These are phyloP conservation scores for Atta colombica DNA, from an alignment of 1,140 invertebrate species.

Conservation along the genomic window DNA sequence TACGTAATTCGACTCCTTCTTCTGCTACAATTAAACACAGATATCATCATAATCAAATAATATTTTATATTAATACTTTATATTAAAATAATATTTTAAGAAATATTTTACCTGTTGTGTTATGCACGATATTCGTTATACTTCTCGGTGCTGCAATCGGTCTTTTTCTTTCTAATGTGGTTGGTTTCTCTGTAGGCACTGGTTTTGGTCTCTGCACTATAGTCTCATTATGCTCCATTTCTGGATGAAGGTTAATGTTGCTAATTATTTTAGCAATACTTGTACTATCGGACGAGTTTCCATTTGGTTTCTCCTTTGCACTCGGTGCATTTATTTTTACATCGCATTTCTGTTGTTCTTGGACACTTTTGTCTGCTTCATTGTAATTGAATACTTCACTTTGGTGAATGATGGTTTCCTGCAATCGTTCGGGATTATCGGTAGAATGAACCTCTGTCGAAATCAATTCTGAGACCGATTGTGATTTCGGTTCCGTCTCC, in stretches of 20 bases:
- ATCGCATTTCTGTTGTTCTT: conserved; percentile 67
- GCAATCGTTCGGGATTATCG: conserved; percentile 42
- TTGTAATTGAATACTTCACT: conserved; percentile 55
- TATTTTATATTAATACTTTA: background rate
- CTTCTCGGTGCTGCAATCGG: conserved; percentile 87
- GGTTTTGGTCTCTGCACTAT: conserved; percentile 73
- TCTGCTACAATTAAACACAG: conserved; percentile 70
- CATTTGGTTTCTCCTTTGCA: conserved; percentile 42
- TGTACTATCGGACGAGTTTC: conserved; percentile 49
- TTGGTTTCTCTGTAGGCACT: conserved; percentile 80
- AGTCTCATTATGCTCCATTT: conserved; percentile 70
- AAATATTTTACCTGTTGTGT: conserved; percentile 61
- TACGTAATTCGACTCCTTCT: conserved; percentile 82
- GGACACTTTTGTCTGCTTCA: conserved; percentile 68
- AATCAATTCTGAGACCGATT: conserved; percentile 32
- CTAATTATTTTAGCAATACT: conserved; percentile 57
- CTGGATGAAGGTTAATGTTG: conserved; percentile 11
- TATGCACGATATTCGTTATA: conserved; percentile 81
- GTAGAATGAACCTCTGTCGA: conserved; percentile 29
- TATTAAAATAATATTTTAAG: conserved; percentile 8
- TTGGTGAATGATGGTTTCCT: conserved; percentile 38
- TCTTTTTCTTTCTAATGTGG: conserved; percentile 81
- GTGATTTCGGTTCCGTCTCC: conserved; percentile 66
- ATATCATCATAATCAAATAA: background rate
- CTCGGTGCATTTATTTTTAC: conserved; percentile 37